These are phyloP conservation scores for Ypsolopha scabrella DNA, from an alignment of 2,888 invertebrate genomes.

Conservation along the genomic window DNA sequence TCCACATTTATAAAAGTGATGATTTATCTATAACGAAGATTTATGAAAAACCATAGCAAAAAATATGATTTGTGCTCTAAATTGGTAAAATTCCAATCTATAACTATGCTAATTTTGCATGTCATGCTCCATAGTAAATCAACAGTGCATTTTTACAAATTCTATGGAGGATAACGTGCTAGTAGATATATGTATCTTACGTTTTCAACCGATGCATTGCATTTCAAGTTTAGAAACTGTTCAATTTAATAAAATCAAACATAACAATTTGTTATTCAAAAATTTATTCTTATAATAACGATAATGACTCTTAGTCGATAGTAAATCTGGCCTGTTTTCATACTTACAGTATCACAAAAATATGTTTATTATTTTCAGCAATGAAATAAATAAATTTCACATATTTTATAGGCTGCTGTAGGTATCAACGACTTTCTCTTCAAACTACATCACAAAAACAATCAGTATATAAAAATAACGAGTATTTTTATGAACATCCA, in stretches of 20 bases:
- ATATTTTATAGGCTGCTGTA: not conserved
- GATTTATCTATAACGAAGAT: constrained; percentile 1
- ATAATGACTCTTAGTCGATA: constrained; percentile 42
- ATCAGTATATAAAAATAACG: not conserved
- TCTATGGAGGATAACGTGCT: constrained; percentile 36
- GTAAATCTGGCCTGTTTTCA: constrained; percentile 45
- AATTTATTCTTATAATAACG: constrained; percentile 37
- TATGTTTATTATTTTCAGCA: not conserved
- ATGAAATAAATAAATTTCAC: not conserved
- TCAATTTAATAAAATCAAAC: constrained; percentile 69
- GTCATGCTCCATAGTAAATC: constrained; percentile 22
- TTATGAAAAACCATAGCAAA: too few relatives aligned
- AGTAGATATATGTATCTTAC: constrained; percentile 67
- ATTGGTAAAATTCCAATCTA: constrained; percentile 11
- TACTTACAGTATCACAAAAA: not conserved
- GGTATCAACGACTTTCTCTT: not conserved
- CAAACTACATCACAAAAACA: not conserved
- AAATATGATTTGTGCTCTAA: too few relatives aligned
- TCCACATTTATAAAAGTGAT: constrained; percentile 30
- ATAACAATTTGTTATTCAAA: constrained; percentile 42
- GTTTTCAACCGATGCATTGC: constrained; percentile 66
- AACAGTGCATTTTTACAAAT: not conserved
- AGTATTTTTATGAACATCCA: not conserved
- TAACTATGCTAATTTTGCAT: constrained; percentile 33
- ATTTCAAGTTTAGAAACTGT: constrained; percentile 58